A percentile compares a stretch with the other conserved stretches of the same genome.
These are phyloP conservation scores for Metacarcinus magister DNA, from an alignment of 2,888 invertebrate genomes.

Conservation along the genomic window DNA sequence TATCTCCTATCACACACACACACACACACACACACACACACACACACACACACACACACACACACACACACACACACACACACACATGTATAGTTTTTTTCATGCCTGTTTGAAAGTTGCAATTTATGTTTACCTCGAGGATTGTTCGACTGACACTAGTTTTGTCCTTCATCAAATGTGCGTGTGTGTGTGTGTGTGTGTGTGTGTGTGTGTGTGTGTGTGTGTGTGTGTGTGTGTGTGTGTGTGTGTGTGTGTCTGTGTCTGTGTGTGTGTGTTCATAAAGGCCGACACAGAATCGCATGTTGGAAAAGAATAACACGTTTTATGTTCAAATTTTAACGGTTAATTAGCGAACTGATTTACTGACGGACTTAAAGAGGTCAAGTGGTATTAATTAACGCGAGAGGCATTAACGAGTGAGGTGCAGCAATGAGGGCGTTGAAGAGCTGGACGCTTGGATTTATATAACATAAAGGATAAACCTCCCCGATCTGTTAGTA, in stretches of 20 bases:
- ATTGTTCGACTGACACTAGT: background rate
- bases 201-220: slow-evolving; percentile 9
- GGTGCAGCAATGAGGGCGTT: background rate
- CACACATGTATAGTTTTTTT: background rate
- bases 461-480: background rate
- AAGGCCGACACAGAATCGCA: background rate
- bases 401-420: background rate
- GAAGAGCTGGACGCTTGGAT: background rate
- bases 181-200: background rate
- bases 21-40: background rate
- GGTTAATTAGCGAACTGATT: slow-evolving; percentile 1
- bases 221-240: too few species aligned
- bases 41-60: slow-evolving; percentile 19
- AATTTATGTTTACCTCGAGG: background rate
- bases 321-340: background rate
- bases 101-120: background rate
- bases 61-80: slow-evolving; percentile 39
- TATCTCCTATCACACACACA: background rate
- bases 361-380: background rate
- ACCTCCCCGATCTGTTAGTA: too few species aligned
- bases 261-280: too few species aligned
- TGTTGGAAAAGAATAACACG: background rate
- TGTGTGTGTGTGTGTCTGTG: too few species aligned
- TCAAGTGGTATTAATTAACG: background rate
- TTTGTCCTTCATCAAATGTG: background rate